These are phyloP conservation scores for Tetraodon nigroviridis DNA, from an alignment of 2,113 vertebrate genomes.

Conservation along the genomic window DNA sequence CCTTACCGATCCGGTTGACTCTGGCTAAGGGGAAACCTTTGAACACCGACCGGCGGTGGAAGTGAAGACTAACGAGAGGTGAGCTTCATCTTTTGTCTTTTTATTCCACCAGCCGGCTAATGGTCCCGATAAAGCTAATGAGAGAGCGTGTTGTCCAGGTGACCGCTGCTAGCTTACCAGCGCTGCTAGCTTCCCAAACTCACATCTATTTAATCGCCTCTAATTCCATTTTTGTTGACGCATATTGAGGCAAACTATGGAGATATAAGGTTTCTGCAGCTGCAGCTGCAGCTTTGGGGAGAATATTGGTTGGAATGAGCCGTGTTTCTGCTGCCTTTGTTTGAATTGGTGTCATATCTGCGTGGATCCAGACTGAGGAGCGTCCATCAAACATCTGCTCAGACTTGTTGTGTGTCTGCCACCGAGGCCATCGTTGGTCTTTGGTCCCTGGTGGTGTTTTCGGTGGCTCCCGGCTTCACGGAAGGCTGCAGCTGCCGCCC, in stretches of 20 bases:
- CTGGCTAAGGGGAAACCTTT: too few species aligned
- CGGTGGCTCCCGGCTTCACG: slow-evolving; percentile 10
- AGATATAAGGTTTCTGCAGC: not conserved
- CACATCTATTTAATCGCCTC: slow-evolving; percentile 6
- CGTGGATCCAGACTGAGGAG: slow-evolving; percentile 38
- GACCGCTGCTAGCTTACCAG: slow-evolving; percentile 50
- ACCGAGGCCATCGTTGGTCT: not conserved
- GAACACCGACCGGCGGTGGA: slow-evolving; percentile 1
- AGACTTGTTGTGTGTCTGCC: slow-evolving; percentile 3
- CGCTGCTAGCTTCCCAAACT: slow-evolving; percentile 39
- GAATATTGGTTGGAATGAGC: too few species aligned
- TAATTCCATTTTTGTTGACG: slow-evolving; percentile 17
- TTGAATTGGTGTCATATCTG: slow-evolving; percentile 62
- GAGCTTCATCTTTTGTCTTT: slow-evolving; percentile 34
- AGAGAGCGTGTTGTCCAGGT: slow-evolving; percentile 44
- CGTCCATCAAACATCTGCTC: slow-evolving; percentile 27
- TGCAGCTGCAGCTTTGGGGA: not conserved
- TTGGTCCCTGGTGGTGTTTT: not conserved
- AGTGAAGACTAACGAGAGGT: slow-evolving; percentile 53
- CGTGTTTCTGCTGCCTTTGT: slow-evolving; percentile 59
- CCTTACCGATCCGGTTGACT: too few species aligned
- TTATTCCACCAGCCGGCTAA: slow-evolving; percentile 11
- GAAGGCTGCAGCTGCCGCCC: slow-evolving; percentile 5
- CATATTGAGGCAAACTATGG: not conserved
- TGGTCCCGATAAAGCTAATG: slow-evolving; percentile 41